Percentiles rank a stretch among this genome's conserved stretches.
These are phyloP conservation scores for Drosophila villosipedis DNA, from an alignment of 2,888 invertebrate species.

Conservation along the genomic window DNA sequence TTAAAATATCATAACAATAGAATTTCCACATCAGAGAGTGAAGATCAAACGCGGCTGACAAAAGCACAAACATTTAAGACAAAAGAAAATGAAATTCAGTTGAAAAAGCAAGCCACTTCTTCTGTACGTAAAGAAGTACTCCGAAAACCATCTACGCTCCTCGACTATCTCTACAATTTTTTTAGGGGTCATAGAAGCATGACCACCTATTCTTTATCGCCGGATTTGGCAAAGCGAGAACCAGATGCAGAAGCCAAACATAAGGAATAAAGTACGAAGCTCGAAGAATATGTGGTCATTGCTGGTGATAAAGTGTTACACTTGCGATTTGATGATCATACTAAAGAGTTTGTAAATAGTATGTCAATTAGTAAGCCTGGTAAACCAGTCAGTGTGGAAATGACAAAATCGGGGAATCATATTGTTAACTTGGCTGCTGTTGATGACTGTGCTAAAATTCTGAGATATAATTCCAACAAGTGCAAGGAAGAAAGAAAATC, in stretches of 20 bases:
- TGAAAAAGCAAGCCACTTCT: background rate
- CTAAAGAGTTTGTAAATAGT: background rate
- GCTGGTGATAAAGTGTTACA: background rate
- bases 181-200: constrained; percentile 24
- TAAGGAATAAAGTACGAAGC: background rate
- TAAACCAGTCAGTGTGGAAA: background rate
- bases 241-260: background rate
- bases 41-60: background rate
- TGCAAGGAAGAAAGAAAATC: background rate
- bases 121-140: background rate
- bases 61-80: background rate
- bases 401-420: background rate
- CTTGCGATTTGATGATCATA: background rate
- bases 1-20: constrained; percentile 5
- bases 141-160: constrained; percentile 7
- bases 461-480: background rate
- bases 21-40: background rate
- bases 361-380: background rate
- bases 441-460: constrained; percentile 17
- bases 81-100: background rate
- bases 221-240: constrained; percentile 14
- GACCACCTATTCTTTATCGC: constrained; percentile 34
- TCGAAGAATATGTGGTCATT: background rate
- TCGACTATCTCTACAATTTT: constrained; percentile 24
- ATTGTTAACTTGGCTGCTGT: background rate